phyloP scores from a whole-genome alignment of 2,797 vertebrate species.

The Gila robusta region DNA sequence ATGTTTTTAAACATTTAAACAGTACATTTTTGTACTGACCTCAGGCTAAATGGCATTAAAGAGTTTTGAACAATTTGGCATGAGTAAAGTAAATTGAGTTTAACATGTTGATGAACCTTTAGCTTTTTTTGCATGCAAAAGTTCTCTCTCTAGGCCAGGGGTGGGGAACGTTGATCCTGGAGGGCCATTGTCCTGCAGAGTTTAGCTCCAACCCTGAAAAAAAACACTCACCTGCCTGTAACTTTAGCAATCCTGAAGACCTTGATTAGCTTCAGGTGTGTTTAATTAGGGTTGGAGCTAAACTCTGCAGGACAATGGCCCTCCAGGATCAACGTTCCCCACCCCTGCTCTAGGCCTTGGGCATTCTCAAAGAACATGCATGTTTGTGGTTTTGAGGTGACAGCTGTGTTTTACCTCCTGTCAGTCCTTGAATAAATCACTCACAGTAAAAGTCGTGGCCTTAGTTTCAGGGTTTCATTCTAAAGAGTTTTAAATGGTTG shows the following conservation, averaged over 20 bases:
- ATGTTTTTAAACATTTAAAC: too few relatives aligned
- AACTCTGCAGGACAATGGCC: too few relatives aligned
- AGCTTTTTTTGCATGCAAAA: neutral
- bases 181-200: too few relatives aligned
- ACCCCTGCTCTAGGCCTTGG: too few relatives aligned
- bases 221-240: too few relatives aligned
- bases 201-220: too few relatives aligned
- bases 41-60: neutral
- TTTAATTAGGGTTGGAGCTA: too few relatives aligned
- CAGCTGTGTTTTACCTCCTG: conserved; percentile 50
- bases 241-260: too few relatives aligned
- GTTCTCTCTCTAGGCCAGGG: neutral
- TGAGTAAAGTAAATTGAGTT: neutral
- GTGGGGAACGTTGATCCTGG: too few relatives aligned
- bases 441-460: conserved; percentile 32
- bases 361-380: conserved; percentile 19
- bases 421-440: conserved; percentile 49
- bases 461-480: conserved; percentile 47
- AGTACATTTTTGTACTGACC: neutral
- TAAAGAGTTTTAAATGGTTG: conserved; percentile 55
- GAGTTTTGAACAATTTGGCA: neutral
- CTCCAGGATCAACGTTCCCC: too few relatives aligned
- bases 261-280: too few relatives aligned
- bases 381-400: conserved; percentile 24
- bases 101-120: neutral